phyloP scores from a whole-genome alignment of 2,797 vertebrate species.

The Enteromius paludinosus region DNA sequence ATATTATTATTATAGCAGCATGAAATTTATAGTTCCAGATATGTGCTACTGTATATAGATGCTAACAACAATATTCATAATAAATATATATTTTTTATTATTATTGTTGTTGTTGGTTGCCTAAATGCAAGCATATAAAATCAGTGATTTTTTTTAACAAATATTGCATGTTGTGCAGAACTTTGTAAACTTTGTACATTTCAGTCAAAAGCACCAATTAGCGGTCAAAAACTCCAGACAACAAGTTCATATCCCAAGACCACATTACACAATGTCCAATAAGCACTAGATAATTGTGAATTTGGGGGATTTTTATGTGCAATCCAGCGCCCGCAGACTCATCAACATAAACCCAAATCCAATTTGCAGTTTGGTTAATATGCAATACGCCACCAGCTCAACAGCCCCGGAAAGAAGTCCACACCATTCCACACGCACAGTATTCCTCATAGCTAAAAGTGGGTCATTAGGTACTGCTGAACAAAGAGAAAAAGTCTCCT shows the following conservation, averaged over 20 bases:
- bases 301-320: background rate
- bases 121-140: background rate
- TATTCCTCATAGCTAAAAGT: constrained; percentile 49
- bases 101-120: background rate
- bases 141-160: background rate
- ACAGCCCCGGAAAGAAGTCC: constrained; percentile 4
- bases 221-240: background rate
- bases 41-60: background rate
- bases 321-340: constrained; percentile 11
- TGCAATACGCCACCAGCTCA: constrained; percentile 6
- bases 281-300: constrained; percentile 3
- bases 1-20: background rate
- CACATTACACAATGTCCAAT: background rate
- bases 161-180: background rate
- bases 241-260: background rate
- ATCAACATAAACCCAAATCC: constrained; percentile 28
- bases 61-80: background rate
- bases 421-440: constrained; percentile 11
- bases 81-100: background rate
- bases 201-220: background rate
- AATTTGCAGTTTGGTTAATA: constrained; percentile 45
- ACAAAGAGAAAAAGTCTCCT: constrained; percentile 47
- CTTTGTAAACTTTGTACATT: background rate
- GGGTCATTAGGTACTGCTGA: constrained; percentile 54
- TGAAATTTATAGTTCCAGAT: background rate